Conservation (phyloP, 2,113 vertebrate genomes). For the Zosterops japonicus region DNA sequence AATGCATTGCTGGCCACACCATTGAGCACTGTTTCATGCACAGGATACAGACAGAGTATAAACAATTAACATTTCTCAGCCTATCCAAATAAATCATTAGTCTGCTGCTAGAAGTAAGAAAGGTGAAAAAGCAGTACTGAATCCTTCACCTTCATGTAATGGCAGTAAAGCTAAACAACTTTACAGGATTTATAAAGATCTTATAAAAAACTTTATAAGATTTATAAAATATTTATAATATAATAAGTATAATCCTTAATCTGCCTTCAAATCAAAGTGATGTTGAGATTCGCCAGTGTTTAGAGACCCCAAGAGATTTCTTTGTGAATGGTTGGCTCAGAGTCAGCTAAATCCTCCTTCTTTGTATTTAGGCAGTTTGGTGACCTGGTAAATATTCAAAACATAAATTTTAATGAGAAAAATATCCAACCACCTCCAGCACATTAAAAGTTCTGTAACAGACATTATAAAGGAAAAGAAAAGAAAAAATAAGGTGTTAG, state of each 20-base stretch:
- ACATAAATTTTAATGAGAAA: slow-evolving; percentile 26
- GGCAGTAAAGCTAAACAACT: background rate
- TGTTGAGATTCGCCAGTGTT: background rate
- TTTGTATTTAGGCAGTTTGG: background rate
- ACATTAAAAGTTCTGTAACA: background rate
- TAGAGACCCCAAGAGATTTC: slow-evolving; percentile 1
- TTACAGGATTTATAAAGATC: too few species aligned
- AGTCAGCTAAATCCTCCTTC: background rate
- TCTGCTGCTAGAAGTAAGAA: background rate
- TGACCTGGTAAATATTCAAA: slow-evolving; percentile 37
- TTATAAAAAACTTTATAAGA: background rate
- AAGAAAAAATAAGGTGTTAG: background rate
- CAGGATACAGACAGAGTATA: background rate
- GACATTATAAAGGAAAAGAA: background rate
- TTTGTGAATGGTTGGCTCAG: slow-evolving; percentile 17
- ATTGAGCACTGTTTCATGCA: background rate
- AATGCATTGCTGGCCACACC: background rate
- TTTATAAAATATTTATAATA: background rate
- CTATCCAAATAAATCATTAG: background rate
- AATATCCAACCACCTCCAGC: background rate
- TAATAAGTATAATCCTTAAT: background rate
- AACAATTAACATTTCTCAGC: background rate
- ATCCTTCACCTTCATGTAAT: background rate
- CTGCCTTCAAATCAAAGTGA: slow-evolving; percentile 2
- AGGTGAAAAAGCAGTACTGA: background rate